Conservation (phyloP, 2,888 invertebrate genomes). For the Venusia cambrica region DNA sequence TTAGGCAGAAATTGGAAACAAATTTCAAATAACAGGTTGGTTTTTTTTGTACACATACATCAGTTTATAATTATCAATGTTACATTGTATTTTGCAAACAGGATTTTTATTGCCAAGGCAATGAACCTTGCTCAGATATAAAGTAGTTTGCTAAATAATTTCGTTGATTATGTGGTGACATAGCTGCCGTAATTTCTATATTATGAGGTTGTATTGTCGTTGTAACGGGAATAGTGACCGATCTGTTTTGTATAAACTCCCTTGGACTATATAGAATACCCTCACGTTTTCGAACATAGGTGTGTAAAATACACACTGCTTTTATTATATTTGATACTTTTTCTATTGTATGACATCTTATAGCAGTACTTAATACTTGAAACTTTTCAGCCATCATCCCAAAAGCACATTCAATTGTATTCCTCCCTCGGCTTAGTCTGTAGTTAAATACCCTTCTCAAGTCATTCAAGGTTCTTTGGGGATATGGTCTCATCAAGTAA, state of each 20-base stretch:
- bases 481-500: conserved; percentile 14
- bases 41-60: too few species aligned
- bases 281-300: conserved; percentile 8
- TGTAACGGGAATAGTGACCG: too few species aligned
- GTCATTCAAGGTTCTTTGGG: conserved; percentile 7
- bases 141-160: conserved; percentile 11
- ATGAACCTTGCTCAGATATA: neutral
- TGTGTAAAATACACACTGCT: conserved; percentile 16
- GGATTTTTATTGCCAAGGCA: conserved; percentile 5
- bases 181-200: too few species aligned
- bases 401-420: conserved; percentile 17
- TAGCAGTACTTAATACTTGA: conserved; percentile 6
- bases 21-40: conserved; percentile 11
- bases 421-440: conserved; percentile 11
- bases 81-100: too few species aligned
- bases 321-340: conserved; percentile 12
- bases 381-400: conserved; percentile 18
- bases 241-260: too few species aligned
- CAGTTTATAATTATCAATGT: too few species aligned
- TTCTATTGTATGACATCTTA: conserved; percentile 4
- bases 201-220: too few species aligned
- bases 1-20: conserved; percentile 17
- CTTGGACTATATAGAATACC: conserved; percentile 6
- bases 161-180: conserved; percentile 5
- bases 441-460: conserved; percentile 13